These are phyloP conservation scores for Cephus pygmeus DNA, from an alignment of 2,888 invertebrate genomes.

Conservation along the genomic window DNA sequence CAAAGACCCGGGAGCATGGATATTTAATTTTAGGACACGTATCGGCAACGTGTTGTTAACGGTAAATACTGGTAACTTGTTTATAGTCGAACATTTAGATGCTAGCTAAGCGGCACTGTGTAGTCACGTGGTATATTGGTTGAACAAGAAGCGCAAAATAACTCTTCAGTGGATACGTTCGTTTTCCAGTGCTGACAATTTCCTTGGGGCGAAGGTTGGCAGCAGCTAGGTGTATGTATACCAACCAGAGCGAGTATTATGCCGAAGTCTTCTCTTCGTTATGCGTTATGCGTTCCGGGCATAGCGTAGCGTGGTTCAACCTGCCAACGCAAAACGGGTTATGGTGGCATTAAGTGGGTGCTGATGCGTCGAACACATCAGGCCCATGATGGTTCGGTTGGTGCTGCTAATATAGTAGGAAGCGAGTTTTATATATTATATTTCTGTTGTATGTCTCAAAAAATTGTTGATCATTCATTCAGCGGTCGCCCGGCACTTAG, in stretches of 20 bases:
- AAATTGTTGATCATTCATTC: not conserved
- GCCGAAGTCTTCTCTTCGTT: too few relatives aligned
- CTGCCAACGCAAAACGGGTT: not conserved
- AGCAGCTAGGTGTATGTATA: not conserved
- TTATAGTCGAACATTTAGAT: not conserved
- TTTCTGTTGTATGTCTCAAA: not conserved
- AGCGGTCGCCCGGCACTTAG: not conserved
- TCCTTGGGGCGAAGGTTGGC: not conserved
- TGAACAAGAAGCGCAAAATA: not conserved
- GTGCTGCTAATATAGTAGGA: not conserved
- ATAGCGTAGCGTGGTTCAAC: not conserved
- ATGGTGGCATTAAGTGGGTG: not conserved
- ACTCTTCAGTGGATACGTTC: not conserved
- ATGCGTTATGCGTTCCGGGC: too few relatives aligned
- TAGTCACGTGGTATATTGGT: not conserved
- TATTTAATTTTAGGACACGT: conserved; percentile 8
- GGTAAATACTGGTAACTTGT: conserved; percentile 7
- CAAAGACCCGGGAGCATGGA: not conserved
- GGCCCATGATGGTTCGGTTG: not conserved
- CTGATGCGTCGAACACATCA: not conserved
- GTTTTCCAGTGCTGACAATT: not conserved
- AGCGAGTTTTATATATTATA: not conserved
- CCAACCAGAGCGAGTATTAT: not conserved
- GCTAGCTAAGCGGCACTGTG: not conserved
- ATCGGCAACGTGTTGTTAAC: conserved; percentile 7